phyloP scores from a whole-genome alignment of 1,140 invertebrate genomes.

The Melitaea cinxia region DNA sequence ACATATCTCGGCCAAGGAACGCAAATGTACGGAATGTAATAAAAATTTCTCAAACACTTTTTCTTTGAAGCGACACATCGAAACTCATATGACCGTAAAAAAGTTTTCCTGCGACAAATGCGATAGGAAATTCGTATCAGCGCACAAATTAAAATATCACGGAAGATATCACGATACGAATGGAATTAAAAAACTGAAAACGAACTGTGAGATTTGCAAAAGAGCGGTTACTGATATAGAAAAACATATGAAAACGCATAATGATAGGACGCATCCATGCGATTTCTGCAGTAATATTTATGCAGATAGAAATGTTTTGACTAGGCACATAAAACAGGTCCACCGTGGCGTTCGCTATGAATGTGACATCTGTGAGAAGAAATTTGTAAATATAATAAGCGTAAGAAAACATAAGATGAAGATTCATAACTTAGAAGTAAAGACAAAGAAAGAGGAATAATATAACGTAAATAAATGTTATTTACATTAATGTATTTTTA shows the following conservation, averaged over 20 bases:
- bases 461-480: too few relatives aligned
- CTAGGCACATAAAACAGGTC: slow-evolving; percentile 16
- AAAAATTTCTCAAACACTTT: background rate
- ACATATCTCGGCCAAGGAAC: background rate
- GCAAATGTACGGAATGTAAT: slow-evolving; percentile 1
- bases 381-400: slow-evolving; percentile 2
- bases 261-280: slow-evolving; percentile 6
- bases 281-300: slow-evolving; percentile 16
- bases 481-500: too few relatives aligned
- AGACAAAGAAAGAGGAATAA: background rate
- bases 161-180: slow-evolving; percentile 4
- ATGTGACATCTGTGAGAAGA: slow-evolving; percentile 22
- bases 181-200: background rate
- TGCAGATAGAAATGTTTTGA: slow-evolving; percentile 15
- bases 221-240: slow-evolving; percentile 13
- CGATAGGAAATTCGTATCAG: background rate
- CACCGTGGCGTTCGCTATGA: slow-evolving; percentile 8
- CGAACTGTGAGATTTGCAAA: slow-evolving; percentile 19
- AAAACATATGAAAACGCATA: slow-evolving; percentile 28
- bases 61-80: slow-evolving; percentile 8
- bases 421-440: background rate
- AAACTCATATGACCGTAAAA: background rate
- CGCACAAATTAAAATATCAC: background rate
- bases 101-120: slow-evolving; percentile 15
- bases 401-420: slow-evolving; percentile 11